phyloP scores from a whole-genome alignment of 2,797 vertebrate genomes.

The Dicrostonyx torquatus region DNA sequence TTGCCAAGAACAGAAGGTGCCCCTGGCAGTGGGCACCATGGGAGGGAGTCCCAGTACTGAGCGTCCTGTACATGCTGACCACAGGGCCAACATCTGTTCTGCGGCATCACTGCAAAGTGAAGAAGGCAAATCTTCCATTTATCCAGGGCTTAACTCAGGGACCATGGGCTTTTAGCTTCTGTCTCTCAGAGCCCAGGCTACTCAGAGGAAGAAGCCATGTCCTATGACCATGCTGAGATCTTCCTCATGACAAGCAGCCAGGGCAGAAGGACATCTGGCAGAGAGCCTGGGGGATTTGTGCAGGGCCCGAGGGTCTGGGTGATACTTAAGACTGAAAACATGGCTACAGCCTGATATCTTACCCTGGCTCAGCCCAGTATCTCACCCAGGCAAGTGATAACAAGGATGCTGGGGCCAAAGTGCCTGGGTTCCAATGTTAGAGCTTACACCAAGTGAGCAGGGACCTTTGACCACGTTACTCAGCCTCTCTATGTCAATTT shows the following conservation, averaged over 20 bases:
- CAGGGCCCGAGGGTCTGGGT: neutral
- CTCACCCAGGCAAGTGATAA: neutral
- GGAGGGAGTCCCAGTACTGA: neutral
- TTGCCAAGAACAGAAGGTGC: neutral
- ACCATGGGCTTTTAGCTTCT: neutral
- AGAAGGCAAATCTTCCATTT: neutral
- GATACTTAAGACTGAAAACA: neutral
- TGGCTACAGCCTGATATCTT: neutral
- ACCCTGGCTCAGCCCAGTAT: neutral
- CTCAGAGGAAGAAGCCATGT: neutral
- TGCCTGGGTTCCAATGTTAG: neutral
- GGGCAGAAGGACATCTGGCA: neutral
- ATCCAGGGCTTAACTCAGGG: neutral
- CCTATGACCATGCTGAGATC: neutral
- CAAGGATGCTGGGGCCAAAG: neutral
- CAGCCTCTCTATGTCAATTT: neutral
- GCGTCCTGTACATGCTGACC: neutral
- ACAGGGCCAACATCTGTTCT: neutral
- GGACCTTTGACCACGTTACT: neutral
- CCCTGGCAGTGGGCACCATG: neutral
- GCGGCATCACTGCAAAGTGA: neutral
- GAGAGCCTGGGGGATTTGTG: neutral
- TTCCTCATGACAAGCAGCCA: neutral
- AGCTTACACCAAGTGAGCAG: neutral
- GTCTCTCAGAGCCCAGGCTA: neutral